These are phyloP conservation scores for Leptopilina syphax DNA, from an alignment of 2,888 invertebrate species.

Conservation along the genomic window DNA sequence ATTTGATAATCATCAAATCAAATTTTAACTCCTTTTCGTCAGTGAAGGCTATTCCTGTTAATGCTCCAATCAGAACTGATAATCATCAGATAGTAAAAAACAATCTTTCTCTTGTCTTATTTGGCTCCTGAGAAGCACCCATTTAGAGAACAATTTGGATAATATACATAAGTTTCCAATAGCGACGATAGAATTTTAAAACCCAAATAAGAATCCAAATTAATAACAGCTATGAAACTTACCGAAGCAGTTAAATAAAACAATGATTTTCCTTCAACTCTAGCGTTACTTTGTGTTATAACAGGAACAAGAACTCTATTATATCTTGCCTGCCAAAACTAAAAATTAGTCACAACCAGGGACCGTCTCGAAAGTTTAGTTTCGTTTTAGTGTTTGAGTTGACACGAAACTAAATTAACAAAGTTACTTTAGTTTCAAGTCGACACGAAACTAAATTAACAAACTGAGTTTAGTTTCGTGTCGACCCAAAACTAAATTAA, in stretches of 20 bases:
- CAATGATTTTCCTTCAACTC: background rate
- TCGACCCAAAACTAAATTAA: no score
- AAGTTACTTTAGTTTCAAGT: no score
- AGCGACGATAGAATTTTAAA: background rate
- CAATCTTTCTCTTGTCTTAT: no score
- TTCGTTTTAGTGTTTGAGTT: no score
- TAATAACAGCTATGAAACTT: background rate
- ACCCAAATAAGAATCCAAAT: background rate
- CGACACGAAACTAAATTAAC: no score
- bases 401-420: no score
- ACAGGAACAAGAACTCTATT: background rate
- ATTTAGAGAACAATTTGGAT: background rate
- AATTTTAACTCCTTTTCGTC: background rate
- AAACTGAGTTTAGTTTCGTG: no score
- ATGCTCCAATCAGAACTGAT: background rate
- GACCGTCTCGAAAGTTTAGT: no score
- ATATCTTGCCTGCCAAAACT: background rate
- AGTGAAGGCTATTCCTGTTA: background rate
- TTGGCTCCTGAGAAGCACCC: background rate
- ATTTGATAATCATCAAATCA: background rate
- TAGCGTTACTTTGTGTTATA: background rate
- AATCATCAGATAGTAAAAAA: background rate
- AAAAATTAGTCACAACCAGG: no score
- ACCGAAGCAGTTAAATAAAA: background rate
- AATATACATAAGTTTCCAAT: background rate